A percentile compares a stretch with the other conserved stretches of the same genome.
phyloP scores from a whole-genome alignment of 1,140 invertebrate species.

The Brachionus paranguensis region DNA sequence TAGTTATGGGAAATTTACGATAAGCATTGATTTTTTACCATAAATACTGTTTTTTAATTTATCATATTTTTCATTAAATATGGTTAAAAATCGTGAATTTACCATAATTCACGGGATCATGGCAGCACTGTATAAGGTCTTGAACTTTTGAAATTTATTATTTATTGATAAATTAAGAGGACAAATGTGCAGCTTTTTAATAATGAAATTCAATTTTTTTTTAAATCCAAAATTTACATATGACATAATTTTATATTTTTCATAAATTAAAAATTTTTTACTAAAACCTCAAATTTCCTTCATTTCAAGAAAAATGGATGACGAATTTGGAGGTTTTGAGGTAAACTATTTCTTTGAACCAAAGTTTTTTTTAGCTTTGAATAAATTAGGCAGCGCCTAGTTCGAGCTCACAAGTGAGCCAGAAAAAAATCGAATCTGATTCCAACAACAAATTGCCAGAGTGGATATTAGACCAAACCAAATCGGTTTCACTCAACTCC shows the following conservation, averaged over 20 bases:
- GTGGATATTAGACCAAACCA: background rate
- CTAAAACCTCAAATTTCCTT: background rate
- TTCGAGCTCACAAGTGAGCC: background rate
- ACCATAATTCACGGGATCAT: no score
- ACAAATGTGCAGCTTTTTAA: background rate
- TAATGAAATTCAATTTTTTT: background rate
- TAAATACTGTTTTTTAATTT: no score
- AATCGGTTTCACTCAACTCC: background rate
- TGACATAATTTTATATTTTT: background rate
- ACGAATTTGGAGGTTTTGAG: conserved; percentile 19
- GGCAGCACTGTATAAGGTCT: no score
- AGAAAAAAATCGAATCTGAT: background rate
- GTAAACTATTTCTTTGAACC: background rate
- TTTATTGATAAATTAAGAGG: background rate
- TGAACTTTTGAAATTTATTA: background rate
- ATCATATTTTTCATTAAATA: no score
- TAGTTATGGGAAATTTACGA: no score
- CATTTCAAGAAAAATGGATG: background rate
- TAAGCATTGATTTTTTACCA: no score
- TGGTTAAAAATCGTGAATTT: no score
- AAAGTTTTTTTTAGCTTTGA: background rate
- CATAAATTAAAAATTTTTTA: background rate
- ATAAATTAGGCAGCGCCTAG: background rate
- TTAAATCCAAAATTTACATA: background rate
- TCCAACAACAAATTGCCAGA: background rate